Evolutionary conservation across 2,113 vertebrate species (phyloP).

Genomic region (Cavia porcellus): DNA sequence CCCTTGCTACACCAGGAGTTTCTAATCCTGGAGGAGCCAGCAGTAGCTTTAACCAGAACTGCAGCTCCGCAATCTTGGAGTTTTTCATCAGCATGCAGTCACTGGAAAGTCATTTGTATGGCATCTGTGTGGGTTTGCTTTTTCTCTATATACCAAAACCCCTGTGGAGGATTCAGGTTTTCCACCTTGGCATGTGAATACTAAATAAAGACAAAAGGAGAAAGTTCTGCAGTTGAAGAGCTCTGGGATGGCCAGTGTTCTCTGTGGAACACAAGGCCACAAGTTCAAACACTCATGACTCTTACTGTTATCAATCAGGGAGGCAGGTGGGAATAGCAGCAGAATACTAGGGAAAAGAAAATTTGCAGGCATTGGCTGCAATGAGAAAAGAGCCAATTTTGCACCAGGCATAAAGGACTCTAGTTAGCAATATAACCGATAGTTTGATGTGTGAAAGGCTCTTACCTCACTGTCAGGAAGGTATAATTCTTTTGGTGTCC

Average conservation of each 20-base stretch:
- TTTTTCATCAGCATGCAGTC: neutral
- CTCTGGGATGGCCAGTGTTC: too few species aligned
- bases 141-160: neutral
- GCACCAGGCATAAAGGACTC: neutral
- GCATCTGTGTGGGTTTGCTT: neutral
- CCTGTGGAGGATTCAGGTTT: neutral
- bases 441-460: neutral
- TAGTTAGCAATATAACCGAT: too few species aligned
- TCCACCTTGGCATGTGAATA: neutral
- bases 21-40: neutral
- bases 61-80: neutral
- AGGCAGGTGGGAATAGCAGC: neutral
- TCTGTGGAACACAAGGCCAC: neutral
- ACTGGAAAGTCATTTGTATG: neutral
- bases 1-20: neutral
- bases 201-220: neutral
- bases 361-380: neutral
- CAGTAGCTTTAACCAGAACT: neutral
- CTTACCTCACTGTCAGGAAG: neutral
- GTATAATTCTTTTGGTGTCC: neutral
- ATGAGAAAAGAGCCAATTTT: neutral
- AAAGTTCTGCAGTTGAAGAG: neutral
- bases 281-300: neutral
- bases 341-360: too few species aligned
- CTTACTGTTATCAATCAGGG: neutral